Percentiles rank a stretch among this genome's conserved stretches.
Conservation (phyloP, 1,140 invertebrate species). For the Aricia agestis region DNA sequence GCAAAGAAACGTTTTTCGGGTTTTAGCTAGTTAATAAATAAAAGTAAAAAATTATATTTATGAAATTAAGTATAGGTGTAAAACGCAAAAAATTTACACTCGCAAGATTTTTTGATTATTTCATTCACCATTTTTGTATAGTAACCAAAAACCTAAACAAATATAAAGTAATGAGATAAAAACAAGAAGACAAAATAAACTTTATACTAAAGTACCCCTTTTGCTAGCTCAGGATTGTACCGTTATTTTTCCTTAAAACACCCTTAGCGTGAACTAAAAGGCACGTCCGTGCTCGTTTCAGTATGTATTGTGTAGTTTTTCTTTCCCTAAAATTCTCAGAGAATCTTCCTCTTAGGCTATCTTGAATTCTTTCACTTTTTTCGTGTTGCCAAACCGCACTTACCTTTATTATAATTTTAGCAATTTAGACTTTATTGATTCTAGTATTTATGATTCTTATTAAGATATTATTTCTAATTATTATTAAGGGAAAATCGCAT, state of each 20-base stretch:
- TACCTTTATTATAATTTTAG: too few relatives aligned
- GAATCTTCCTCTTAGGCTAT: background rate
- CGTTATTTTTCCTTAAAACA: constrained; percentile 15
- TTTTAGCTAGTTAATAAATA: too few relatives aligned
- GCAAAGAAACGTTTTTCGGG: too few relatives aligned
- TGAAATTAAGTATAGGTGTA: too few relatives aligned
- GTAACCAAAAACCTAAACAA: background rate
- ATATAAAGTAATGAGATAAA: background rate
- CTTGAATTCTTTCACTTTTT: background rate
- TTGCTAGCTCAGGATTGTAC: constrained; percentile 4
- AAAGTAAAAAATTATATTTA: too few relatives aligned
- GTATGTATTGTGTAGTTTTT: constrained; percentile 13
- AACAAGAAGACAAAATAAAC: background rate
- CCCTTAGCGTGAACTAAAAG: constrained; percentile 1
- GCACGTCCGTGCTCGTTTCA: constrained; percentile 1
- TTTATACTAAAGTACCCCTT: constrained; percentile 6
- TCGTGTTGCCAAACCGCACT: background rate
- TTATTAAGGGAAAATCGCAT: too few relatives aligned
- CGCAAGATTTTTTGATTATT: too few relatives aligned
- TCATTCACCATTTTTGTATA: background rate
- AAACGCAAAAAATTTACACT: background rate
- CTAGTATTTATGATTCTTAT: too few relatives aligned
- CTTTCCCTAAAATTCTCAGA: background rate
- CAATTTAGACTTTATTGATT: too few relatives aligned
- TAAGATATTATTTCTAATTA: too few relatives aligned